Evolutionary conservation across 2,113 vertebrate genomes (phyloP).

Genomic region (Aythya baeri): DNA sequence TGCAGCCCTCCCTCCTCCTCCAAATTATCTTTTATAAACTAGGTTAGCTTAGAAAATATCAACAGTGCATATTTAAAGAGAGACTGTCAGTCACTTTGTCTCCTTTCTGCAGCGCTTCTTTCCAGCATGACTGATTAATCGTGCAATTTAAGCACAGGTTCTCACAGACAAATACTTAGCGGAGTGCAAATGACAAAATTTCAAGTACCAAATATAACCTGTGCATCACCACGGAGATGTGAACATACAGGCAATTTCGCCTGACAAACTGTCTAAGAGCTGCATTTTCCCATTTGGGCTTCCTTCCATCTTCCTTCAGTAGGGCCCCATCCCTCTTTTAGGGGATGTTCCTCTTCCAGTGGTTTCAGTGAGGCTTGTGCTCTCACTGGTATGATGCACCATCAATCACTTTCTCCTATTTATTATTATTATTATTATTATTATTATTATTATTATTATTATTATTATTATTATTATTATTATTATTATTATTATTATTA

Average conservation of each 20-base stretch:
- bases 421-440: not conserved
- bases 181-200: not conserved
- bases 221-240: not conserved
- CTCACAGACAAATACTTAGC: not conserved
- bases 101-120: not conserved
- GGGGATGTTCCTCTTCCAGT: not conserved
- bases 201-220: slow-evolving; percentile 3
- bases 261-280: not conserved
- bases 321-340: not conserved
- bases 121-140: not conserved
- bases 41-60: not conserved
- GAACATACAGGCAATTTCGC: slow-evolving; percentile 24
- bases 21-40: not conserved
- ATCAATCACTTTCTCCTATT: not conserved
- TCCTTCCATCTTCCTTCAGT: not conserved
- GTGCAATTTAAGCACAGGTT: not conserved
- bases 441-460: not conserved
- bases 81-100: not conserved
- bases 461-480: too few species aligned
- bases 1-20: not conserved
- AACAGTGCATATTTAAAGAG: not conserved
- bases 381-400: not conserved
- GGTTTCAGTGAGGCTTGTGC: not conserved
- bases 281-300: not conserved
- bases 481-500: too few species aligned